A percentile compares a stretch with the other conserved stretches of the same genome.
Evolutionary conservation across 2,113 vertebrate genomes (phyloP).

Genomic region (Noctilio leporinus): DNA sequence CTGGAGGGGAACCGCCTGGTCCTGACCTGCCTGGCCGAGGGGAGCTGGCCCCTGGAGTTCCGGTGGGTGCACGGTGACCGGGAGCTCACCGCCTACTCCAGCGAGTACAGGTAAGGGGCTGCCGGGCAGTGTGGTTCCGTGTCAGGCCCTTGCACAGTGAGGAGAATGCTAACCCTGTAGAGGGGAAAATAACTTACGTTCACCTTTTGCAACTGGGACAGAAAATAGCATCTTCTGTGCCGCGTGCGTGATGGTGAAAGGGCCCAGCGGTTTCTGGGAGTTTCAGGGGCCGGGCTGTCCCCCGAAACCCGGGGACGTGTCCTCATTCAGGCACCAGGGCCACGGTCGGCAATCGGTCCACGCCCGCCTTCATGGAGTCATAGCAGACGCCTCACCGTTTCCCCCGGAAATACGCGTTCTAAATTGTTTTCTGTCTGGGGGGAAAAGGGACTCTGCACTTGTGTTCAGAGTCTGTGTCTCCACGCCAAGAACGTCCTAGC

Average conservation of each 20-base stretch:
- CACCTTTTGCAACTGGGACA: neutral
- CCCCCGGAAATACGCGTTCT: neutral
- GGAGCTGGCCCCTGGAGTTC: constrained; percentile 97
- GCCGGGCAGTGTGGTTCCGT: no score
- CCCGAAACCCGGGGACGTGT: no score
- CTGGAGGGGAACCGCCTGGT: constrained; percentile 94
- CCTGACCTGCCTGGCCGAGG: constrained; percentile 93
- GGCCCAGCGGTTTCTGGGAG: neutral
- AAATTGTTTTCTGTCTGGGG: neutral
- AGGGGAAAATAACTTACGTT: neutral
- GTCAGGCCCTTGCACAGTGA: no score
- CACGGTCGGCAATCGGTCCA: no score
- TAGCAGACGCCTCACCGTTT: no score
- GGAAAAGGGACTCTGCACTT: neutral
- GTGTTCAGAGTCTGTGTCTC: neutral
- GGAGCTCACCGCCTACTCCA: constrained; percentile 88
- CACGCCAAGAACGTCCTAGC: neutral
- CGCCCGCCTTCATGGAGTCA: no score
- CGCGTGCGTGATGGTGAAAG: neutral
- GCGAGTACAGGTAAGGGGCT: constrained; percentile 88
- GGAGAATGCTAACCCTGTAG: neutral
- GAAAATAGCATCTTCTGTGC: neutral
- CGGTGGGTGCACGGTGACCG: constrained; percentile 88
- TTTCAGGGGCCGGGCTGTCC: neutral
- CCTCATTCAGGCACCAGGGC: no score